These are phyloP conservation scores for Xanthorhoe designata DNA, from an alignment of 2,888 invertebrate species.

Conservation along the genomic window DNA sequence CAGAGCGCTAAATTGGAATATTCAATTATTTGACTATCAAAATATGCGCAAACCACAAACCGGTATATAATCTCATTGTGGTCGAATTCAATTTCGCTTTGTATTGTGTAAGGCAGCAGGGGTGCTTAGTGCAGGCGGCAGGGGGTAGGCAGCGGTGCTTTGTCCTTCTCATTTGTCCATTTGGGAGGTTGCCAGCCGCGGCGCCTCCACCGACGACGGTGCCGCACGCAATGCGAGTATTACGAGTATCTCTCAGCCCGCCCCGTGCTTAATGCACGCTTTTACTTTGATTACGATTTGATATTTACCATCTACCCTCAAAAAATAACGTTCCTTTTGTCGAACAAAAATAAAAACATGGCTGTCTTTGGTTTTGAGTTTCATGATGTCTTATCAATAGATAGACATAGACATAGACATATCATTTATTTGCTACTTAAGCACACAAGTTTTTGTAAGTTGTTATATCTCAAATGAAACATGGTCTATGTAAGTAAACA, in stretches of 20 bases:
- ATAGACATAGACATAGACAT: no score
- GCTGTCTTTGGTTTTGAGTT: neutral
- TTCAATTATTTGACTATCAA: neutral
- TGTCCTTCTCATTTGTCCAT: neutral
- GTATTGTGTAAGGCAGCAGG: neutral
- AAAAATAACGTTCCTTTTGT: neutral
- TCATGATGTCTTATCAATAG: neutral
- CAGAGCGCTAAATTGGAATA: neutral
- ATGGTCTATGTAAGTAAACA: neutral
- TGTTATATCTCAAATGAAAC: neutral
- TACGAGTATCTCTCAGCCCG: slow-evolving; percentile 3
- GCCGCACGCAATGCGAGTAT: slow-evolving; percentile 6
- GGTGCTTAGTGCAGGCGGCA: neutral
- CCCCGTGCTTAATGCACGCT: slow-evolving; percentile 1
- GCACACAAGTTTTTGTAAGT: neutral
- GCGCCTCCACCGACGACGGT: neutral
- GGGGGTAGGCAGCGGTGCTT: neutral
- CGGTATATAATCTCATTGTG: neutral
- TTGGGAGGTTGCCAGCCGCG: neutral
- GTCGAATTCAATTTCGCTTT: neutral
- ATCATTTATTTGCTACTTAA: no score
- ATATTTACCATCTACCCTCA: neutral
- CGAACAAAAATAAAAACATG: neutral
- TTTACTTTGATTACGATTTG: slow-evolving; percentile 1
- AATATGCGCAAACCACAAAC: slow-evolving; percentile 1